Evolutionary conservation across 2,888 invertebrate species (phyloP).

Genomic region (Stenchaetothrips biformis): DNA sequence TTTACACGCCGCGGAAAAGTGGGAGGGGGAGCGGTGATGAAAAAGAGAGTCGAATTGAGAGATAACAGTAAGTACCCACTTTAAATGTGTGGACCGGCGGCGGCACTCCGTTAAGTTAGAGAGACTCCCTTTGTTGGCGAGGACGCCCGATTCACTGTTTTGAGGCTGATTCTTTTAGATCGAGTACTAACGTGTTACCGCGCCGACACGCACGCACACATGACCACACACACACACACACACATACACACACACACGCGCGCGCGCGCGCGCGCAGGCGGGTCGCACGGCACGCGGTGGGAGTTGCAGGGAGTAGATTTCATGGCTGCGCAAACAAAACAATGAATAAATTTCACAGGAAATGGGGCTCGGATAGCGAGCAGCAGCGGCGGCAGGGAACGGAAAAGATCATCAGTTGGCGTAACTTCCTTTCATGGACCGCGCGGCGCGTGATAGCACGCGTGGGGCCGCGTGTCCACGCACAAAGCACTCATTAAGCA

Average conservation of each 20-base stretch:
- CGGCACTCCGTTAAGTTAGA: too few relatives aligned
- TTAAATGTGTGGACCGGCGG: too few relatives aligned
- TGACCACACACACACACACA: not conserved
- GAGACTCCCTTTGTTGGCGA: too few relatives aligned
- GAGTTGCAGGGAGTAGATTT: constrained; percentile 14
- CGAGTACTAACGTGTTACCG: not conserved
- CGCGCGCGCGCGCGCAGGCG: not conserved
- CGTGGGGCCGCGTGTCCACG: too few relatives aligned
- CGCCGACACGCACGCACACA: not conserved
- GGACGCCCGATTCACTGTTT: not conserved
- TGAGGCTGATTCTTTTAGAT: not conserved
- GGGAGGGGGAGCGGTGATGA: too few relatives aligned
- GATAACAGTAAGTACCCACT: too few relatives aligned
- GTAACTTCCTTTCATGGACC: constrained; percentile 15
- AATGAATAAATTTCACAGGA: constrained; percentile 23
- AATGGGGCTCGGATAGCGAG: not conserved
- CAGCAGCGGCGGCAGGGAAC: not conserved
- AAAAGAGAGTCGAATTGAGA: too few relatives aligned
- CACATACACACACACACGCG: not conserved
- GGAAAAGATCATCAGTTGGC: not conserved
- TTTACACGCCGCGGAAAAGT: too few relatives aligned
- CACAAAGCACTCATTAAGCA: too few relatives aligned
- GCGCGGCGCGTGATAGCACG: not conserved
- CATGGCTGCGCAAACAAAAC: constrained; percentile 24
- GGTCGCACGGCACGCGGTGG: not conserved